Percentiles rank a stretch among this genome's conserved stretches.
Evolutionary conservation across 2,797 vertebrate genomes (phyloP).

Genomic region (Falco rusticolus): DNA sequence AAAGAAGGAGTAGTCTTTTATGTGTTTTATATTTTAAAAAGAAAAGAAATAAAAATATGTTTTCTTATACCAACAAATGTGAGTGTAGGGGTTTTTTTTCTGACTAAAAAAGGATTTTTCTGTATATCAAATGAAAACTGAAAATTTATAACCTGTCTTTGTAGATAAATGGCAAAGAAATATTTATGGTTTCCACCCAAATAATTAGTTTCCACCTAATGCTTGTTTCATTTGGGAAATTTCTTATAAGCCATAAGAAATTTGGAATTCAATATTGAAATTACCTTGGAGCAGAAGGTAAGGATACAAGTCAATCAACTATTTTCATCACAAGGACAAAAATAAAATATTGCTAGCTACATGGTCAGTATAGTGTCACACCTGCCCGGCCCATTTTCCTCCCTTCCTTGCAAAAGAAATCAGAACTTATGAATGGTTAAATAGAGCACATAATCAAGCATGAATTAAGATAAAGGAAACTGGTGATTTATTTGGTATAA

Average conservation of each 20-base stretch:
- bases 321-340: background rate
- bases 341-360: background rate
- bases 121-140: background rate
- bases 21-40: background rate
- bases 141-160: background rate
- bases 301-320: background rate
- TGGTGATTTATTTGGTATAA: background rate
- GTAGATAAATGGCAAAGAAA: background rate
- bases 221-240: background rate
- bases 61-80: background rate
- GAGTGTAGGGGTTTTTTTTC: background rate
- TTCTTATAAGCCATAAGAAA: background rate
- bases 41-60: background rate
- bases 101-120: background rate
- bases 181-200: background rate
- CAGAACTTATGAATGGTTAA: background rate
- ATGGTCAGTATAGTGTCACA: background rate
- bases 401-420: background rate
- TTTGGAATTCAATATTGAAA: background rate
- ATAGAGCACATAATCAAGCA: background rate
- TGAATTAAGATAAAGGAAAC: background rate
- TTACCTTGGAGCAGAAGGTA: background rate
- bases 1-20: background rate
- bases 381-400: background rate
- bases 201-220: background rate